Base-by-base conservation (phyloP, 2,113 vertebrate species). In the Gymnorhina tibicen region DNA sequence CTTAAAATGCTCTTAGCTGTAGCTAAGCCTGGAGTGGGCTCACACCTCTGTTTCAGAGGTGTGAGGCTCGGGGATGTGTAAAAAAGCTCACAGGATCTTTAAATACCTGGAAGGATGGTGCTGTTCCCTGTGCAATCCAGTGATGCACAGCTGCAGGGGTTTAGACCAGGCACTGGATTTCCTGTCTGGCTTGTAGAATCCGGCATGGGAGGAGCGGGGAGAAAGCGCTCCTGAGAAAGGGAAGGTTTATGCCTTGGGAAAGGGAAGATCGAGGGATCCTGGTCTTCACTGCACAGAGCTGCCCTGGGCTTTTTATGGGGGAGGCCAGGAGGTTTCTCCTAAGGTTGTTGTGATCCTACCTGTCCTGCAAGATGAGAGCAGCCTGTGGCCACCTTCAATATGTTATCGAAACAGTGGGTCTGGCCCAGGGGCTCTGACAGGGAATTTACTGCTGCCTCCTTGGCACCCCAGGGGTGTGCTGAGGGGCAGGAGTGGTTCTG, bases 191-290 rank as follows among this genome's bases (percentile, higher is more conserved):
- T 87, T 72, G 7, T 5, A 72, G 44, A 69, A 87, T 39, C 10
- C 3, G 4, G 50, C n/a, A 20, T 1, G n/a, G 46, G 37, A 58
- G 52, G n/a, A 56, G 37, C 0, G 10, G 4, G 30, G 16, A 66
- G 50, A 68, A 64, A 42, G 17, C 68, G n/a, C 39, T 55, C 47
- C 44, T 55, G 56, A 56, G 64, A 59, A 83, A 67, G 19, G 41
- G 33, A 73, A 39, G 49, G 33, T 9, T 35, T 49, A 3, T 49
- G 16, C 27, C 87, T 91, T 0, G 5, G n/a, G 23, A 20, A n/a
- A 87, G 27, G n/a, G 58, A 75, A 83, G 26, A 15, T 13, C 60
- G 49, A 37, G n/a, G 49, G 20, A n/a, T 82, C 33, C 13, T 35
- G 33, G 3, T 73, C 30, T 77, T 64, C 24, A 11, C 0, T 72